Conservation (phyloP, 2,797 vertebrate species). For the Rhadinocentrus ornatus region DNA sequence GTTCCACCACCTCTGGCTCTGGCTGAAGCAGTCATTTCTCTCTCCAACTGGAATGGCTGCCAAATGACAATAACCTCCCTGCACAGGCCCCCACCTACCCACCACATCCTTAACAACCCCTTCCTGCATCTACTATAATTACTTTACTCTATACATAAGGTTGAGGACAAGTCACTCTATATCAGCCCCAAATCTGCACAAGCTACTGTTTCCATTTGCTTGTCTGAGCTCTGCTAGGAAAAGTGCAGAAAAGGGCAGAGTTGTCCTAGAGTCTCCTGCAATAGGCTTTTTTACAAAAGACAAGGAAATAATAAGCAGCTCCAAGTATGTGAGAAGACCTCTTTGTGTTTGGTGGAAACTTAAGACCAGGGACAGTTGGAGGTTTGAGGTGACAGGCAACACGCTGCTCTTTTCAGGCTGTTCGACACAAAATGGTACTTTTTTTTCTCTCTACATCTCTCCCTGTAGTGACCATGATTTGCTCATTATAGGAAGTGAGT, state of each 20-base stretch:
- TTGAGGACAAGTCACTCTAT: slow-evolving; percentile 78
- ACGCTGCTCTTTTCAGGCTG: slow-evolving; percentile 76
- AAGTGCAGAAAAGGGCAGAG: slow-evolving; percentile 77
- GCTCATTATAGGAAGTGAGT: slow-evolving; percentile 60
- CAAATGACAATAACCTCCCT: slow-evolving; percentile 67
- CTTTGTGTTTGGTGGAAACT: slow-evolving; percentile 70
- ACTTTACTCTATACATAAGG: slow-evolving; percentile 67
- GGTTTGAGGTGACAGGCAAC: slow-evolving; percentile 74
- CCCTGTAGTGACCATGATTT: slow-evolving; percentile 65
- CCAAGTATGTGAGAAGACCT: slow-evolving; percentile 52
- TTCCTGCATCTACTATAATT: slow-evolving; percentile 66
- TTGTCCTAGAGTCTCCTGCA: slow-evolving; percentile 79
- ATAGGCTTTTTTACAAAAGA: slow-evolving; percentile 81
- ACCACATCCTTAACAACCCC: slow-evolving; percentile 38
- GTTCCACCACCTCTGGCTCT: slow-evolving; percentile 56
- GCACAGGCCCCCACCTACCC: slow-evolving; percentile 28
- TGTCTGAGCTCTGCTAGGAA: slow-evolving; percentile 71
- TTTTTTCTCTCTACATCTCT: slow-evolving; percentile 66
- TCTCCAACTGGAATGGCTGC: slow-evolving; percentile 61
- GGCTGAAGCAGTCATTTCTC: slow-evolving; percentile 57
- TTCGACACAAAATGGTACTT: slow-evolving; percentile 67
- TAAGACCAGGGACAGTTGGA: slow-evolving; percentile 56
- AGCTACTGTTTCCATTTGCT: slow-evolving; percentile 65
- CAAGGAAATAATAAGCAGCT: slow-evolving; percentile 78
- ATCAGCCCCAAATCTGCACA: slow-evolving; percentile 60